Base-by-base conservation (phyloP, 1,140 invertebrate genomes). In the Battus philenor region DNA sequence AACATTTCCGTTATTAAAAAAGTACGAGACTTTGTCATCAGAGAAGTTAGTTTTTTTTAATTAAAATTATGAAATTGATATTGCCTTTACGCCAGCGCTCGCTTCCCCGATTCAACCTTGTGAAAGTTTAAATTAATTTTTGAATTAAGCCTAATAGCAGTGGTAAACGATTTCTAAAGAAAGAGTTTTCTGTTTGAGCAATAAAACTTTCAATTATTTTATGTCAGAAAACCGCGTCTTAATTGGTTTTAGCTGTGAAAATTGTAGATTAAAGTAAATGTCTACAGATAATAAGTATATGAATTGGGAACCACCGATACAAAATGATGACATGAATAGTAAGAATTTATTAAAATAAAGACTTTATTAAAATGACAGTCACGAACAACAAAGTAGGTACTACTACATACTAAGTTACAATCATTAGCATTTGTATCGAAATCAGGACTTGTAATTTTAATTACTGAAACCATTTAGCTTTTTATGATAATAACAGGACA, bases 41-140 rank as follows among this genome's bases (percentile, higher is more conserved):
- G 67, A 69, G 70, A 79, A 81, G 73, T 77, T 81, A 76, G 81
- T 82, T 85, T 87, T 83, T 86, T 87, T 87, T 84, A 86, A 86
- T 87, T 86, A 87, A 86, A 86, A 86, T 87, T 85, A 86, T 86
- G 79, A 86, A 86, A 87, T 86, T 87, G 82, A 86, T 86, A 86
- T 84, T 85, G 78, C 78, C 68, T 80, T 85, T 77, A 78, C 74
- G 69, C 58, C 56, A 68, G 59, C 68, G 70, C 71, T 69, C 68
- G 74, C 66, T 73, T 68, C 74, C 38, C 67, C 68, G 64, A 63
- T 59, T 66, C 66, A 78, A 73, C 73, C 81, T 85, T 78, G 69
- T 76, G 66, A 82, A 85, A 85, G 78, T 82, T 85, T 81, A 85
- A 85, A 85, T 85, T 85, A 82, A 82, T 85, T 82, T 82, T 85